Evolutionary conservation across 2,888 invertebrate species (phyloP).

Genomic region (Schizaphis graminum): DNA sequence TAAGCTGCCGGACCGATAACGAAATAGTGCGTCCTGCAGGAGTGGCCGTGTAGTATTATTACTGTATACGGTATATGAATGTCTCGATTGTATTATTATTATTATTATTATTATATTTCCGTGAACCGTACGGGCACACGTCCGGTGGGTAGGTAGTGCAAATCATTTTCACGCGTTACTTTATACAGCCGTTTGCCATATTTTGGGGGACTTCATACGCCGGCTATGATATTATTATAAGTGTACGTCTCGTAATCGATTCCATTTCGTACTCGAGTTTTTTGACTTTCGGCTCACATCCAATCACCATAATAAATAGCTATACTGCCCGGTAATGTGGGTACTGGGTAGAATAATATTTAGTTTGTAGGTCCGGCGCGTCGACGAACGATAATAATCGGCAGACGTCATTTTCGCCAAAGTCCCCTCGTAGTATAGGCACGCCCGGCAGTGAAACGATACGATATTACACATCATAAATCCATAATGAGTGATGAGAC

Average conservation of each 20-base stretch:
- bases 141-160: neutral
- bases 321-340: neutral
- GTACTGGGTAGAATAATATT: neutral
- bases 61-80: neutral
- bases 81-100: neutral
- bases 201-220: neutral
- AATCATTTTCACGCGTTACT: neutral
- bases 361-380: neutral
- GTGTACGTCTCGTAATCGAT: neutral
- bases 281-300: neutral
- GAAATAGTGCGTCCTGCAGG: neutral
- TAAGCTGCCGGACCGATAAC: neutral
- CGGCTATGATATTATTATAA: neutral
- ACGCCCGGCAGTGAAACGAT: neutral
- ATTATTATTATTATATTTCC: neutral
- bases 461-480: neutral
- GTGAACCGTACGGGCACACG: neutral
- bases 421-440: neutral
- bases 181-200: neutral
- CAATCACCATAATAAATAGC: neutral
- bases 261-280: neutral
- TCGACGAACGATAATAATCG: neutral
- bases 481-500: neutral
- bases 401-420: neutral
- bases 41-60: neutral